Percentiles rank a stretch among this genome's conserved stretches.
phyloP scores from a whole-genome alignment of 2,888 invertebrate species.

The Pyrgus malvae region DNA sequence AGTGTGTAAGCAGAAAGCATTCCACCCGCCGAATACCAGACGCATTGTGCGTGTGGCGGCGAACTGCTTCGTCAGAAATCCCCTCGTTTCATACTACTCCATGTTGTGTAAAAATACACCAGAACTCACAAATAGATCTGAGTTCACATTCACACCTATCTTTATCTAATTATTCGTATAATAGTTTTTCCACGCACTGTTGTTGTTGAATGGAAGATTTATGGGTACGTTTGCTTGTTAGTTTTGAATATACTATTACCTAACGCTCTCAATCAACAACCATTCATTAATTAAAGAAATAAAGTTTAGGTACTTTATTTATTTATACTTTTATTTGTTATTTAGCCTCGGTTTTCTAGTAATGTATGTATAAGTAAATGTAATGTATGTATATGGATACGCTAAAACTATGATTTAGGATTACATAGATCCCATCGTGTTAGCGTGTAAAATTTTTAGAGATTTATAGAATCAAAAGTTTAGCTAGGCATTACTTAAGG shows the following conservation, averaged over 20 bases:
- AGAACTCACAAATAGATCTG: constrained; percentile 30
- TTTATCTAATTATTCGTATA: not conserved
- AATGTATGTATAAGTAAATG: no score
- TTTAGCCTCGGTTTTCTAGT: no score
- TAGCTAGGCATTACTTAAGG: no score
- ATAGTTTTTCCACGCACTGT: constrained; percentile 7
- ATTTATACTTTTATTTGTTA: no score
- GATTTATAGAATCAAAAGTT: no score
- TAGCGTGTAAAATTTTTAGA: no score
- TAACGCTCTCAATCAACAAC: not conserved
- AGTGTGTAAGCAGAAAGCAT: constrained; percentile 63
- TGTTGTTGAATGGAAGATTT: constrained; percentile 38
- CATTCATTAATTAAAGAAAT: not conserved
- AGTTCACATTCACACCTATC: not conserved
- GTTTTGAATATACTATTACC: not conserved
- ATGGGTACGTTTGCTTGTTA: constrained; percentile 20
- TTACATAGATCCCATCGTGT: no score
- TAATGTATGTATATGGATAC: no score
- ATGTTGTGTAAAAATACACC: constrained; percentile 5
- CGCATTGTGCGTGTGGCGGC: constrained; percentile 44
- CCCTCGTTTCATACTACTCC: constrained; percentile 2
- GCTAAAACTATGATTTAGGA: no score
- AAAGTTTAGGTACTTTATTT: no score
- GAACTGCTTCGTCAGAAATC: constrained; percentile 30
- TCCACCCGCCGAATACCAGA: constrained; percentile 49